phyloP scores from a whole-genome alignment of 2,113 vertebrate genomes.

The Eclectus roratus region DNA sequence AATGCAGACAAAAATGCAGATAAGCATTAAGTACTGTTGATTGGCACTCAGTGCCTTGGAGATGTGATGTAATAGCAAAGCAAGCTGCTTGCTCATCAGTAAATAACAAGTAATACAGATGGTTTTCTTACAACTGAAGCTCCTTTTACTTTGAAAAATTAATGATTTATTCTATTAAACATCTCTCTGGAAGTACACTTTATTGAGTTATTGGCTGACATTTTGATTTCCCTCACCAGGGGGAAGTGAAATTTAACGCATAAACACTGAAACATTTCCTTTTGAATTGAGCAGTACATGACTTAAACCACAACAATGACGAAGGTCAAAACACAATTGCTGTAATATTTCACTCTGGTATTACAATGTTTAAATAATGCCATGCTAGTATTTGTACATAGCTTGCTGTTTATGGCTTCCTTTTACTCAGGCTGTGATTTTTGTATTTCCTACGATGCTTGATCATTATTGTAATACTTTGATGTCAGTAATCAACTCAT shows the following conservation, averaged over 20 bases:
- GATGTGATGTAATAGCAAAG: neutral
- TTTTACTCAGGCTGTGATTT: neutral
- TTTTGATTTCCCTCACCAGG: neutral
- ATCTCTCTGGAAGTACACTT: neutral
- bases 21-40: neutral
- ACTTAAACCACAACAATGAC: neutral
- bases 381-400: neutral
- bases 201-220: neutral
- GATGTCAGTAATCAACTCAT: neutral
- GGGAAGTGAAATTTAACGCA: neutral
- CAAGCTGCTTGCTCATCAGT: neutral
- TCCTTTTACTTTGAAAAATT: neutral
- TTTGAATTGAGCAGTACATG: neutral
- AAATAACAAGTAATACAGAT: neutral
- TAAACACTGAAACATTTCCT: neutral
- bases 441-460: neutral
- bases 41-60: neutral
- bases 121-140: neutral
- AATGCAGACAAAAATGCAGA: neutral
- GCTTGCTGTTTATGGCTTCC: neutral
- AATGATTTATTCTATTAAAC: neutral
- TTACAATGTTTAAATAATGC: neutral
- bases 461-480: neutral
- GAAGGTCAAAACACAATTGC: neutral
- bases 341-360: neutral